Evolutionary conservation across 2,797 vertebrate species (phyloP), one percentile per base, ranked within the genome.

Genomic region (Nyctibius grandis): DNA sequence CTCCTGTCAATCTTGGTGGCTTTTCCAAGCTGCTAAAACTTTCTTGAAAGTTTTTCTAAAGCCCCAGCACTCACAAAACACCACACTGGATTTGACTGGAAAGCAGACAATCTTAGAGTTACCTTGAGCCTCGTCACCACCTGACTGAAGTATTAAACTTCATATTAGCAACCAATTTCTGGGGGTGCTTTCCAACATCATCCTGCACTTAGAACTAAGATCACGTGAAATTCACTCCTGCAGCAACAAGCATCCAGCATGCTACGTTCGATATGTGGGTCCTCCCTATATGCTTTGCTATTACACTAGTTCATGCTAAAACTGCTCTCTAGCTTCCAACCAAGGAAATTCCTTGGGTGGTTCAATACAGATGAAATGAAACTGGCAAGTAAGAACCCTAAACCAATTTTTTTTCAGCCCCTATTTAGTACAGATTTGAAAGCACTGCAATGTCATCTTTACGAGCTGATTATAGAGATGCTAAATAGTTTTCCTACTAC

Each of bases 201-300:
- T 7, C 57, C 63, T 11, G 26, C 48, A 9, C 29, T 12, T 1
- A n/a, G 26, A 9, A 18, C 21, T 9, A 6, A 36, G 26, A 21
- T 11, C 1, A 1, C 16, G 8, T 1, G 5, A 23, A 64, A 87
- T 29, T 51, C 50, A 31, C 57, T 44, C 42, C 63, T 5, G 86
- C 68, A 82, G 57, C n/a, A 33, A 12, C 48, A 15, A 47, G 42
- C 51, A 12, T 1, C 31, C 83, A 16, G 25, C 34, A 3, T 17
- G 3, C 29, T 2, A 1, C 2, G 0, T 0, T 25, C 44, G 3
- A 51, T 47, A 19, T 7, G 12, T 0, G 12, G 7, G 34, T 82
- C n/a, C 28, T 26, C 61, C 69, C 26, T 1, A 9, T 12, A 23
- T 4, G 1, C 34, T 15, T 16, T 18, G 20, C 61, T 12, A 12